These are phyloP conservation scores for Phymorhynchus buccinoides DNA, from an alignment of 1,140 invertebrate genomes.

Conservation along the genomic window DNA sequence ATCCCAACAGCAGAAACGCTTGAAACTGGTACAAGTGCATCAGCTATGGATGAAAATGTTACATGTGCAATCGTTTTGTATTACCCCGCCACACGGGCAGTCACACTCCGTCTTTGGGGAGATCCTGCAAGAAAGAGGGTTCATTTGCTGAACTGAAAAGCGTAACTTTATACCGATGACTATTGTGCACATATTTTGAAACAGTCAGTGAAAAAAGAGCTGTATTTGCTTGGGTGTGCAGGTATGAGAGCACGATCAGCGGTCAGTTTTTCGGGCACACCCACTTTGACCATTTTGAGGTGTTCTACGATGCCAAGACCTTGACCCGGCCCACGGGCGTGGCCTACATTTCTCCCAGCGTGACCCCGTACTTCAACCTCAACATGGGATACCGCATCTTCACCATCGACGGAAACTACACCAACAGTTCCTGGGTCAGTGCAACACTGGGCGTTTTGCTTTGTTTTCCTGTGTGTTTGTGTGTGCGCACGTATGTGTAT, in stretches of 20 bases:
- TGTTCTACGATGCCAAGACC: slow-evolving; percentile 73
- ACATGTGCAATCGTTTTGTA: too few species aligned
- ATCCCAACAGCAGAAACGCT: too few species aligned
- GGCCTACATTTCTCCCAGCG: slow-evolving; percentile 92
- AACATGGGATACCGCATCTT: slow-evolving; percentile 98
- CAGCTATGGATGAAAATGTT: too few species aligned
- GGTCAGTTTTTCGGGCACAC: slow-evolving; percentile 77
- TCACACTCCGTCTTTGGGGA: too few species aligned
- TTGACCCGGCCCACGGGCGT: slow-evolving; percentile 81
- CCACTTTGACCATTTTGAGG: slow-evolving; percentile 72
- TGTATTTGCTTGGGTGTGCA: slow-evolving; percentile 42
- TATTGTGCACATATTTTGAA: too few species aligned
- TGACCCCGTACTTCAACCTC: slow-evolving; percentile 88
- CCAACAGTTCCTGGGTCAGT: slow-evolving; percentile 76
- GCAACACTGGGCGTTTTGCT: background rate
- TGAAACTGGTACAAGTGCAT: too few species aligned
- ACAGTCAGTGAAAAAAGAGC: too few species aligned
- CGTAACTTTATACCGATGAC: too few species aligned
- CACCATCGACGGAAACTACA: slow-evolving; percentile 94
- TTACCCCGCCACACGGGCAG: too few species aligned
- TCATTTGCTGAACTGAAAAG: too few species aligned
- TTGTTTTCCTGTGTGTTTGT: background rate
- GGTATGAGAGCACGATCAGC: slow-evolving; percentile 74
- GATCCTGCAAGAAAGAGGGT: too few species aligned
- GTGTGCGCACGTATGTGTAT: background rate